phyloP scores from a whole-genome alignment of 2,113 vertebrate species.

The Apodemus speciosus region DNA sequence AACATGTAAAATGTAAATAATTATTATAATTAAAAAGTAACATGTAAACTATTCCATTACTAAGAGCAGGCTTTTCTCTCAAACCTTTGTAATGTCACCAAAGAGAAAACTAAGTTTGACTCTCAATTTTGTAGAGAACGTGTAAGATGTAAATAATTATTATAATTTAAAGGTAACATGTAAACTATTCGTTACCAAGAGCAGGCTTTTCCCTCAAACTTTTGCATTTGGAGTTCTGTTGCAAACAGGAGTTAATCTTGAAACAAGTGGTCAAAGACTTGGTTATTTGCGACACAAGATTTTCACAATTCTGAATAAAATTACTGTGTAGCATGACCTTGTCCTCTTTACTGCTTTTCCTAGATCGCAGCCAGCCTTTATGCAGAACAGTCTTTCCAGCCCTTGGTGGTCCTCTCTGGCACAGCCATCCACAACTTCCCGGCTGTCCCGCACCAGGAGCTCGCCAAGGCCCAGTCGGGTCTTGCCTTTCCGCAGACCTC shows the following conservation, averaged over 20 bases:
- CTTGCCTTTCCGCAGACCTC: conserved; percentile 98
- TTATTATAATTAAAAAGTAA: background rate
- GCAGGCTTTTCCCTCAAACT: background rate
- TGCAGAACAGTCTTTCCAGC: conserved; percentile 98
- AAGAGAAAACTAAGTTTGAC: background rate
- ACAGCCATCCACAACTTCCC: conserved; percentile 96
- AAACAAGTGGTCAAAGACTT: background rate
- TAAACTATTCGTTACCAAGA: background rate
- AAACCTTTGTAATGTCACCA: too few relatives aligned
- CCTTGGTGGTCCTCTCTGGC: conserved; percentile 96
- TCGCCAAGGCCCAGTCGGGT: conserved; percentile 95
- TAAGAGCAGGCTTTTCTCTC: background rate
- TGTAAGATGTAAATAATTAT: background rate
- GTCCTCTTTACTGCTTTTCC: conserved; percentile 45
- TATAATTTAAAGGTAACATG: background rate
- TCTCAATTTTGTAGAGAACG: background rate
- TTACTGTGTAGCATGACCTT: background rate
- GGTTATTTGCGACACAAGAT: background rate
- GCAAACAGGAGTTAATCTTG: background rate
- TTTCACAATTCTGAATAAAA: conserved; percentile 8
- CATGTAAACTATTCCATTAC: background rate
- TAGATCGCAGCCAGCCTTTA: conserved; percentile 98
- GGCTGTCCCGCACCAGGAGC: conserved; percentile 94
- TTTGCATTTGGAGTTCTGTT: background rate
- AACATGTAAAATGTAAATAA: background rate